Evolutionary conservation across 2,888 invertebrate species (phyloP).

Genomic region (Archips xylosteana): DNA sequence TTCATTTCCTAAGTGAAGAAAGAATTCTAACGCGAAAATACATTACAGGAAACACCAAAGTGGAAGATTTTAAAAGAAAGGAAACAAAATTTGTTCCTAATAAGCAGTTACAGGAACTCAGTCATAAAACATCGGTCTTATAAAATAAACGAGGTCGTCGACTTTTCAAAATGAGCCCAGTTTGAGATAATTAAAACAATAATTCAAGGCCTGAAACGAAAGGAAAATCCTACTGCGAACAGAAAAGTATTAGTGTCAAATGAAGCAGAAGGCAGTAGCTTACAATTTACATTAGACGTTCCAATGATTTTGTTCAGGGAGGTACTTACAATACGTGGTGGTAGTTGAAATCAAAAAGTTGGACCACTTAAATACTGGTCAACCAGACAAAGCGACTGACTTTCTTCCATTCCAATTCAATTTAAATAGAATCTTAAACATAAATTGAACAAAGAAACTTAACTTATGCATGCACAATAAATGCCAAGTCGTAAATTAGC

Average conservation of each 20-base stretch:
- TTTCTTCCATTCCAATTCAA: too few species aligned
- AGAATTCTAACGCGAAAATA: constrained; percentile 1
- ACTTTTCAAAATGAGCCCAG: constrained; percentile 19
- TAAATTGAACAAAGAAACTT: neutral
- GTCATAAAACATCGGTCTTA: constrained; percentile 14
- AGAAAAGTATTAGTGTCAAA: constrained; percentile 12
- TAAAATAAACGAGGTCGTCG: constrained; percentile 18
- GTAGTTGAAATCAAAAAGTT: too few species aligned
- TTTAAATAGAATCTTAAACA: neutral
- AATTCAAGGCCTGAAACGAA: constrained; percentile 6
- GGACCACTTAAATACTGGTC: too few species aligned
- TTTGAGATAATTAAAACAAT: constrained; percentile 29
- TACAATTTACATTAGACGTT: neutral
- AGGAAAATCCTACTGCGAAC: neutral
- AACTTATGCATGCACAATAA: constrained; percentile 15
- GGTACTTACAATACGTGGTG: too few species aligned
- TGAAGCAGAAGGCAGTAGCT: neutral
- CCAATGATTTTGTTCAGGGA: neutral
- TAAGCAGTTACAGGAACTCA: constrained; percentile 5
- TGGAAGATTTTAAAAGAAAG: neutral
- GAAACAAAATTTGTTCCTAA: constrained; percentile 10
- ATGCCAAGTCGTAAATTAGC: constrained; percentile 52
- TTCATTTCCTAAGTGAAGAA: neutral
- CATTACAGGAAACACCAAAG: constrained; percentile 42
- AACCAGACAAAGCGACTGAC: too few species aligned